A percentile compares a stretch with the other conserved stretches of the same genome.
Conservation (phyloP, 2,113 vertebrate genomes). For the Cygnus buccinator region DNA sequence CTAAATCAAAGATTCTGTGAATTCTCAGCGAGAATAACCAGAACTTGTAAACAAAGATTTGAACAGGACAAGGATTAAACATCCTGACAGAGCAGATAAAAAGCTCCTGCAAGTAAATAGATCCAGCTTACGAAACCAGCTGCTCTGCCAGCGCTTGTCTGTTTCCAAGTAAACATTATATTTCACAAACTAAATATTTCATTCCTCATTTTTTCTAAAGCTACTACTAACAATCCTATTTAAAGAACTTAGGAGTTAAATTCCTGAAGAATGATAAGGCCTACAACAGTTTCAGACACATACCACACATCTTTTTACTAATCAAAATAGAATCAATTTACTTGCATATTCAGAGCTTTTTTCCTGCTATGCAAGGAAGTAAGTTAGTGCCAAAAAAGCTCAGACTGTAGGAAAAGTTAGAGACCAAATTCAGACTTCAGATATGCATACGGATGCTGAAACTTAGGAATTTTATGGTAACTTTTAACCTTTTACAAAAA, state of each 20-base stretch:
- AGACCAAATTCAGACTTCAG: background rate
- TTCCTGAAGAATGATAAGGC: background rate
- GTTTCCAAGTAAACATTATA: background rate
- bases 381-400: background rate
- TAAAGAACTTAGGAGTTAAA: background rate
- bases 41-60: background rate
- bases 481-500: background rate
- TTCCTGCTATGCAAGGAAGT: background rate
- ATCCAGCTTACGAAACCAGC: background rate
- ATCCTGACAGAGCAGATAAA: background rate
- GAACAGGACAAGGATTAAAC: background rate
- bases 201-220: background rate
- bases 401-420: background rate
- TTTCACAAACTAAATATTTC: background rate
- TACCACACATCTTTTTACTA: background rate
- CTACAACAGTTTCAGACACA: background rate
- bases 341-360: background rate
- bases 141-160: background rate
- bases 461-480: background rate
- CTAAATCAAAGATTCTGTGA: background rate
- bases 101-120: background rate
- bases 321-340: background rate
- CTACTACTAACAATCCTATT: background rate
- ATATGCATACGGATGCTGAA: background rate
- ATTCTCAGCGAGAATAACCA: background rate